A percentile compares a stretch with the other conserved stretches of the same genome.
phyloP scores from a whole-genome alignment of 2,797 vertebrate species.

The Apodemus agrarius region DNA sequence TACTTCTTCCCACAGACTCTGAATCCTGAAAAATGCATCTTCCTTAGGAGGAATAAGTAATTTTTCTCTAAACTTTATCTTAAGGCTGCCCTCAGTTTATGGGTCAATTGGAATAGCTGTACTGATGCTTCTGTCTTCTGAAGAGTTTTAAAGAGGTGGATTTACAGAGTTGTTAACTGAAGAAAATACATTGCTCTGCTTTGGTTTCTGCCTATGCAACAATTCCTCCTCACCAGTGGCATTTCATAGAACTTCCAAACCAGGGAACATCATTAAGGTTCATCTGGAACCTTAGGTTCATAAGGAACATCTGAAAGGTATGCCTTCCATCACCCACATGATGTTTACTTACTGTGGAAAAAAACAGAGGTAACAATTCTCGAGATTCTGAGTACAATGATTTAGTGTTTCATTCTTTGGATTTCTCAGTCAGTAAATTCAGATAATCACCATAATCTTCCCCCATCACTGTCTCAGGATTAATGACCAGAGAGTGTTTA shows the following conservation, averaged over 20 bases:
- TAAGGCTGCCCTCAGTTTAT: not conserved
- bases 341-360: not conserved
- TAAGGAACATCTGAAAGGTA: no score
- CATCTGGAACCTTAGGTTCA: no score
- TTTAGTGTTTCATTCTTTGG: not conserved
- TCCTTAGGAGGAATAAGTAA: not conserved
- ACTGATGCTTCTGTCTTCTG: not conserved
- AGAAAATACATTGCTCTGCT: not conserved
- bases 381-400: not conserved
- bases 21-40: not conserved
- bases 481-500: not conserved
- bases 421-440: not conserved
- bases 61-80: not conserved
- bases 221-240: not conserved
- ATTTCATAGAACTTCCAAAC: not conserved
- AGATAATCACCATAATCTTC: not conserved
- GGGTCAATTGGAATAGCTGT: not conserved
- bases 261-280: not conserved
- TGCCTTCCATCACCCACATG: no score
- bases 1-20: not conserved
- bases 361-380: not conserved
- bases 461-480: not conserved
- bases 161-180: constrained; percentile 28
- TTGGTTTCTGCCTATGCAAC: not conserved
- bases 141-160: constrained; percentile 15